Base-by-base conservation (phyloP, 2,113 vertebrate genomes). In the Amblyornis subalaris region DNA sequence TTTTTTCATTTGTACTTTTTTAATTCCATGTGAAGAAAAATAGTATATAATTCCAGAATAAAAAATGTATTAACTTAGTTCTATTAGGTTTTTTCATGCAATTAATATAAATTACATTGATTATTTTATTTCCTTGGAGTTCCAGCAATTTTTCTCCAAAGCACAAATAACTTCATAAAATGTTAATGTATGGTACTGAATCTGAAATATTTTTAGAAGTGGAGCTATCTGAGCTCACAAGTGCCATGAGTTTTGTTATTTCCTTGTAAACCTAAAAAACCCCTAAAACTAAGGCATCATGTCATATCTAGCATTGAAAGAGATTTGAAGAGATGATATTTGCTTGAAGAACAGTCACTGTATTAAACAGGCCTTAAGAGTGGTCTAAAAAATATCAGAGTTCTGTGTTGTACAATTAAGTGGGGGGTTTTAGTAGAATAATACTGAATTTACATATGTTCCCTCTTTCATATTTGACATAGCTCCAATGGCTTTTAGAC, bases 401-500 rank as follows among this genome's bases (percentile, higher is more conserved):
- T 20, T 73, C 87, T 93, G 40, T 82, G 75, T 57, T 66, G 14
- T 86, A 58, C 62, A 73, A 50, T 60, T 36, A 84, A 88, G 45
- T 55, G 50, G 14, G 23, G 23, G 9, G 57, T 89, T 85, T 81
- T 62, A 95, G 47, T 71, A 86, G 74, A 95, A 64, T 90, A 74
- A 85, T 87, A 48, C 54, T 80, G 88, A 94, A 73, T 80, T 95
- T 91, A 79, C 94, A 33, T 80, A 94, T 86, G 85, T 95, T 97
- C 75, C 90, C 53, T 94, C 50, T 96, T 67, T 96, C 81, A 94
- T 95, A 65, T 96, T 76, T 97, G 64, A 81, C 94, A 74, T 80
- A 98, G 98, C 98, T 98, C 91, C 98, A 98, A 20, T 98, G 98
- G 98, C 97, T 98, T 88, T 96, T 98, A 97, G 98, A 98, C 95